phyloP scores from a whole-genome alignment of 1,140 invertebrate species.

The Dufourea novaeangliae region DNA sequence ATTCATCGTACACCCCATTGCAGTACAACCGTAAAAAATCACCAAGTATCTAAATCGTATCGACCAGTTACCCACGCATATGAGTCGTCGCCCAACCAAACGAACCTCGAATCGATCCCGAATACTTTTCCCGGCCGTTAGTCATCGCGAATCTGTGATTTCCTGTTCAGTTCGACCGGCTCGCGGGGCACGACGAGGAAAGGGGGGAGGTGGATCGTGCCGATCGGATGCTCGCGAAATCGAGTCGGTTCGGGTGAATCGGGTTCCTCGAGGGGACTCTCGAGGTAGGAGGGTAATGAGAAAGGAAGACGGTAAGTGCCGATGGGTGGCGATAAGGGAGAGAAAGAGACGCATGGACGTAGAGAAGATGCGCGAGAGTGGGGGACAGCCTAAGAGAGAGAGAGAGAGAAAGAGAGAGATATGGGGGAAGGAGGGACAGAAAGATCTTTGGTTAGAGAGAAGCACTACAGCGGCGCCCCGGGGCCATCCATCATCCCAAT shows the following conservation, averaged over 20 bases:
- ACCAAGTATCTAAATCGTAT: no score
- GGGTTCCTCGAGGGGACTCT: constrained; percentile 8
- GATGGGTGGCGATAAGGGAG: constrained; percentile 29
- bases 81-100: no score
- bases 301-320: constrained; percentile 44
- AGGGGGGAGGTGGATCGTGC: not conserved
- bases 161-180: not conserved
- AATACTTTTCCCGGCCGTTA: not conserved
- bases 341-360: constrained; percentile 27
- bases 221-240: constrained; percentile 35
- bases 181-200: not conserved
- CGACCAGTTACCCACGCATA: no score
- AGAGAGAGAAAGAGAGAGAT: constrained; percentile 59
- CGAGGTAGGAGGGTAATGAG: constrained; percentile 45
- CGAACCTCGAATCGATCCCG: not conserved
- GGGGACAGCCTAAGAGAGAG: constrained; percentile 35
- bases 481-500: constrained; percentile 81
- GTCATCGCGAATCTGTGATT: not conserved
- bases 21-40: no score
- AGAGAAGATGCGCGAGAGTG: constrained; percentile 13
- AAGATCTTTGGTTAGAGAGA: constrained; percentile 75
- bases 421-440: constrained; percentile 61
- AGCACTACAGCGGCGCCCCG: constrained; percentile 75
- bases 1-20: no score
- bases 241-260: constrained; percentile 30